Conservation (phyloP, 2,113 vertebrate species). For the Aleadryas rufinucha region DNA sequence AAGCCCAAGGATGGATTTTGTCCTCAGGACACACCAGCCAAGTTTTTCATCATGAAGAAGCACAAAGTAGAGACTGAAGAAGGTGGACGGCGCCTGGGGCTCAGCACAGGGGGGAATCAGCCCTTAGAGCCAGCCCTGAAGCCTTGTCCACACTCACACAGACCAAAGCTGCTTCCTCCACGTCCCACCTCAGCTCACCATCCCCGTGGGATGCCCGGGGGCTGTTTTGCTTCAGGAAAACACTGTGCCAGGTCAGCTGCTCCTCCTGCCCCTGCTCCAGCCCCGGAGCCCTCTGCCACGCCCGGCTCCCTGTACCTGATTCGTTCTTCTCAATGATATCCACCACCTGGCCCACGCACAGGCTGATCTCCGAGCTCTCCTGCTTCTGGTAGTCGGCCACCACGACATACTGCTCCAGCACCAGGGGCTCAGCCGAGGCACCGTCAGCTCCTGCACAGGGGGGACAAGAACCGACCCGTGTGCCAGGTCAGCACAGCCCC, state of each 20-base stretch:
- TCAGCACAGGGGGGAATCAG: neutral
- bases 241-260: neutral
- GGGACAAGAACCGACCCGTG: conserved; percentile 14
- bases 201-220: neutral
- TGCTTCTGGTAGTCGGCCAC: conserved; percentile 96
- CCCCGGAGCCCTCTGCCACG: neutral
- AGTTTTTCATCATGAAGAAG: neutral
- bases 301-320: conserved; percentile 78
- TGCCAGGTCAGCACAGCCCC: neutral
- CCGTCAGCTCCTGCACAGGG: conserved; percentile 78
- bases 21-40: neutral
- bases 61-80: neutral
- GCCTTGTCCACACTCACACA: neutral
- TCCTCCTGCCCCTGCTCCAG: neutral
- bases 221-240: neutral
- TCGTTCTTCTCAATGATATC: conserved; percentile 99
- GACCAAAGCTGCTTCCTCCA: neutral
- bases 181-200: neutral
- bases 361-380: conserved; percentile 97
- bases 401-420: conserved; percentile 95
- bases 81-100: neutral
- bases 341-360: conserved; percentile 92
- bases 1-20: neutral
- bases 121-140: neutral
- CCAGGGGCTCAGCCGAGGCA: conserved; percentile 82